A percentile compares a stretch with the other conserved stretches of the same genome.
Conservation (phyloP, 2,113 vertebrate species). For the Sciurus niger region DNA sequence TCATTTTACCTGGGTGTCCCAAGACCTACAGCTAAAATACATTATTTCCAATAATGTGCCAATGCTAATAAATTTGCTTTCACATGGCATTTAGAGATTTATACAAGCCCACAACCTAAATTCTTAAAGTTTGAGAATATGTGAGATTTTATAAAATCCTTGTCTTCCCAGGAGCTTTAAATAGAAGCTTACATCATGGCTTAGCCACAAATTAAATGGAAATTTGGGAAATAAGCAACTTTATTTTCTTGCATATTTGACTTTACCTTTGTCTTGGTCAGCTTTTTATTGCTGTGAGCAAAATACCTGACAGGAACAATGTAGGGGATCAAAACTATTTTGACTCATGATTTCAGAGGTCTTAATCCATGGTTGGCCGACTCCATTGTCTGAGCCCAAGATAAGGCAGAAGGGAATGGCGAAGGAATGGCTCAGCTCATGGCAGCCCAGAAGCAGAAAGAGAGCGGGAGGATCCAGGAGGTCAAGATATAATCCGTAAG, state of each 20-base stretch:
- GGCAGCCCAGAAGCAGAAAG: no score
- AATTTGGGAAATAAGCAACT: not conserved
- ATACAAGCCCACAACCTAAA: not conserved
- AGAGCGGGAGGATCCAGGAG: no score
- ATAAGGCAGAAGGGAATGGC: no score
- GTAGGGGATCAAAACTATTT: no score
- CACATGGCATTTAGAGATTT: not conserved
- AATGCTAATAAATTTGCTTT: not conserved
- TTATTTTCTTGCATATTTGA: conserved; percentile 15
- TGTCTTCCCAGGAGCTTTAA: not conserved
- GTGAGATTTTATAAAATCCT: not conserved
- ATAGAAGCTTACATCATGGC: not conserved
- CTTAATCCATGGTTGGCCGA: no score
- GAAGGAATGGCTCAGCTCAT: no score
- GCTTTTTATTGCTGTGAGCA: no score
- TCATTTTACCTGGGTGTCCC: not conserved
- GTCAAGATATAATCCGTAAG: no score
- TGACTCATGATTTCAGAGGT: no score
- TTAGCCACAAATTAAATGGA: not conserved
- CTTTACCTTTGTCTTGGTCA: not conserved
- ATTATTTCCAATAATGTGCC: not conserved
- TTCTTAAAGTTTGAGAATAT: not conserved
- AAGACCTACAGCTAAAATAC: not conserved
- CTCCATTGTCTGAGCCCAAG: no score
- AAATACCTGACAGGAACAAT: no score